These are phyloP conservation scores for Hirundichthys speculiger DNA, from an alignment of 2,113 vertebrate species.

Conservation along the genomic window DNA sequence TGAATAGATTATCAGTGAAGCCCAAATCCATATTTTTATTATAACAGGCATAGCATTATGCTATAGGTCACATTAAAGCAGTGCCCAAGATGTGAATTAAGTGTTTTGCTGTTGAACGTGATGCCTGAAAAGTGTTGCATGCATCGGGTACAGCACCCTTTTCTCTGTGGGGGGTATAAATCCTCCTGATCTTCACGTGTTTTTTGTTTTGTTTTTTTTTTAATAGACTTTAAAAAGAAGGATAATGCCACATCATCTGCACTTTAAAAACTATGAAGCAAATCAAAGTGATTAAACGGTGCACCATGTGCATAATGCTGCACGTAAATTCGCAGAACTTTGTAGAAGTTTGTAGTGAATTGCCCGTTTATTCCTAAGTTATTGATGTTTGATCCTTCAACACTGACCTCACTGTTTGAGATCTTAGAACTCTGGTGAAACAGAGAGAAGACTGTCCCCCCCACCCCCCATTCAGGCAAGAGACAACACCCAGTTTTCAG, in stretches of 20 bases:
- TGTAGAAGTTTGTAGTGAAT: constrained; percentile 40
- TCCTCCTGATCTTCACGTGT: constrained; percentile 58
- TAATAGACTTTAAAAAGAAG: constrained; percentile 61
- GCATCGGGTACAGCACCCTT: constrained; percentile 43
- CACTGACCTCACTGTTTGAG: constrained; percentile 55
- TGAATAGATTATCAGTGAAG: too few relatives aligned
- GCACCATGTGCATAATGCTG: constrained; percentile 46
- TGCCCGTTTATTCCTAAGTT: constrained; percentile 43
- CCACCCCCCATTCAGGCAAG: constrained; percentile 43
- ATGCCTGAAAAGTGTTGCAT: constrained; percentile 36
- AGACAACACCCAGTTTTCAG: constrained; percentile 67
- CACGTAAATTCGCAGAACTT: constrained; percentile 29
- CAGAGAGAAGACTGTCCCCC: constrained; percentile 21
- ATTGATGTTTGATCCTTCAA: constrained; percentile 38
- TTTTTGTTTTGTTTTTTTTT: constrained; percentile 51
- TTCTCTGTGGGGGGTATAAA: constrained; percentile 42
- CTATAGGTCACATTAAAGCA: constrained; percentile 6
- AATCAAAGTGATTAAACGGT: constrained; percentile 56
- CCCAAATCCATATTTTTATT: too few relatives aligned
- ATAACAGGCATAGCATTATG: too few relatives aligned
- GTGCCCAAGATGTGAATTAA: constrained; percentile 6
- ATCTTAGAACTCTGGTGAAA: constrained; percentile 34
- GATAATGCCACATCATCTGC: constrained; percentile 63
- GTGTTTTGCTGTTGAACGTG: constrained; percentile 47
- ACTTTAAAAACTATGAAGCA: constrained; percentile 52